phyloP scores from a whole-genome alignment of 2,113 vertebrate genomes.

The Serilophus lunatus region DNA sequence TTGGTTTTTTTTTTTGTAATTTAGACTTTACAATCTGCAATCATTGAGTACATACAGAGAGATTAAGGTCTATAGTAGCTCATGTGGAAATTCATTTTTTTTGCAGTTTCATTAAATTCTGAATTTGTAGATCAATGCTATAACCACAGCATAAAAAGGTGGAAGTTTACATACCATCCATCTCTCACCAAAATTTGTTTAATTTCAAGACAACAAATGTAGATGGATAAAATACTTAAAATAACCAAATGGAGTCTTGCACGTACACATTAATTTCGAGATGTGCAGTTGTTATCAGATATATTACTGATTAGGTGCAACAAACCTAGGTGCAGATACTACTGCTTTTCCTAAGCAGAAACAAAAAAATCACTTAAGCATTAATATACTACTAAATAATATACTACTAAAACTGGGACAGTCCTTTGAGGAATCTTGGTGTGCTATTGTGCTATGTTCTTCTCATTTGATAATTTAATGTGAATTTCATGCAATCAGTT shows the following conservation, averaged over 20 bases:
- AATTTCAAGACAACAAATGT: neutral
- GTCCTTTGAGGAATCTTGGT: neutral
- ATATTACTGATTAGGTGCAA: neutral
- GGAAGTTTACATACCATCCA: accelerated
- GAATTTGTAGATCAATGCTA: neutral
- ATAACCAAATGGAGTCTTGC: neutral
- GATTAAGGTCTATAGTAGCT: neutral
- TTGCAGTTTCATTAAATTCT: neutral
- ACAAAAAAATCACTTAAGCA: neutral
- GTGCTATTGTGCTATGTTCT: neutral
- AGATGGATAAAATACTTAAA: neutral
- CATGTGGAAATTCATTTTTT: neutral
- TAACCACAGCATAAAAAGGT: neutral
- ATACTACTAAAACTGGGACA: neutral
- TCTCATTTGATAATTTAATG: neutral
- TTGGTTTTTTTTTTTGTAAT: neutral
- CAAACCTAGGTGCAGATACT: neutral
- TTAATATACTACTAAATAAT: neutral
- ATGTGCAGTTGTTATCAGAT: neutral
- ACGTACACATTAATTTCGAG: neutral
- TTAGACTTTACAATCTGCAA: neutral
- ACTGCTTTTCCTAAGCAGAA: neutral
- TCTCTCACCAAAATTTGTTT: neutral
- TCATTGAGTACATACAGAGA: neutral
- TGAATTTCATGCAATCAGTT: neutral